Percentiles rank a stretch among this genome's conserved stretches.
These are phyloP conservation scores for Acanthisitta chloris DNA, from an alignment of 2,113 vertebrate genomes.

Conservation along the genomic window DNA sequence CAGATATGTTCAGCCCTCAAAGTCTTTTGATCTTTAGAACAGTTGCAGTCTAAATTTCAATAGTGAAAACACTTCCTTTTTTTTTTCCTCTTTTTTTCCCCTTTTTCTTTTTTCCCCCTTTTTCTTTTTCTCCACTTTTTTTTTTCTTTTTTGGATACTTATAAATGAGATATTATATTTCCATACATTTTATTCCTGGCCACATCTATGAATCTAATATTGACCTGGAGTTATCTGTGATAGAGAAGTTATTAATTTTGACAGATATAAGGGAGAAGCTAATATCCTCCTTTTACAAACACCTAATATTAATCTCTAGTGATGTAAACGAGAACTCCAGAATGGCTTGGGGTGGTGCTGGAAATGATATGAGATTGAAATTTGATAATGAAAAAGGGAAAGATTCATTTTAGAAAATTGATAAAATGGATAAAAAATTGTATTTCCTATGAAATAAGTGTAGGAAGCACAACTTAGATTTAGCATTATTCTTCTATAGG, in stretches of 20 bases:
- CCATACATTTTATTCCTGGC: slow-evolving; percentile 80
- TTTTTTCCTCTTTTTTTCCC: background rate
- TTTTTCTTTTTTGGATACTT: slow-evolving; percentile 58
- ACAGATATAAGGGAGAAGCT: slow-evolving; percentile 84
- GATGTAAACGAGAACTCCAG: slow-evolving; percentile 72
- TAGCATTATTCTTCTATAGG: slow-evolving; percentile 7
- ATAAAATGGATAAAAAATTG: slow-evolving; percentile 68
- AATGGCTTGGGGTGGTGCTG: slow-evolving; percentile 67
- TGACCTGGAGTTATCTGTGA: slow-evolving; percentile 82
- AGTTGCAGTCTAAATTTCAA: slow-evolving; percentile 68
- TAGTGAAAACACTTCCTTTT: slow-evolving; percentile 56
- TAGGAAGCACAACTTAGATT: slow-evolving; percentile 12
- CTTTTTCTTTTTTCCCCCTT: background rate
- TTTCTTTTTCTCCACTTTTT: background rate
- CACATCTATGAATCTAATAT: slow-evolving; percentile 83
- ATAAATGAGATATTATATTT: slow-evolving; percentile 81
- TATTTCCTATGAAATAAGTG: slow-evolving; percentile 57
- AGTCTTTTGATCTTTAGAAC: slow-evolving; percentile 75
- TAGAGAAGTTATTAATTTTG: slow-evolving; percentile 86
- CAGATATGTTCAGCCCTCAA: slow-evolving; percentile 62
- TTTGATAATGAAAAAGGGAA: slow-evolving; percentile 77
- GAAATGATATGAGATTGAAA: slow-evolving; percentile 70
- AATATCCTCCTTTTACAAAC: slow-evolving; percentile 83
- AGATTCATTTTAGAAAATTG: slow-evolving; percentile 75
- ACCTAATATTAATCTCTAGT: slow-evolving; percentile 81